A percentile compares a stretch with the other conserved stretches of the same genome.
These are phyloP conservation scores for Novumbra hubbsi DNA, from an alignment of 2,797 vertebrate species.

Conservation along the genomic window DNA sequence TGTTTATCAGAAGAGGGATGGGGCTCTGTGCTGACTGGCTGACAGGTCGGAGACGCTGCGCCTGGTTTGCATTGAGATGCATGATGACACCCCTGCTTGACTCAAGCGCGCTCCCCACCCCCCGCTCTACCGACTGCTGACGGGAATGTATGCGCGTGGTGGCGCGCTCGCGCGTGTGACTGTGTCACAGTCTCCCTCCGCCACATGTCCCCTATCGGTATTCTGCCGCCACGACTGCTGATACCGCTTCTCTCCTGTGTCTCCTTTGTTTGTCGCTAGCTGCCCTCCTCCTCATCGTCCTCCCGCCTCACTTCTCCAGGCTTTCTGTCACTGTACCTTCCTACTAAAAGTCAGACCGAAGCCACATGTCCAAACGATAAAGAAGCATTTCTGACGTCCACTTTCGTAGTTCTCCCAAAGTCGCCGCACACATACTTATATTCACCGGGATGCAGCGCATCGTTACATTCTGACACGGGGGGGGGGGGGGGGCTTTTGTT, in stretches of 20 bases:
- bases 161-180: background rate
- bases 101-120: background rate
- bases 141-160: background rate
- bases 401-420: conserved; percentile 3
- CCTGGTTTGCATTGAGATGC: conserved; percentile 66
- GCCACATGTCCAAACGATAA: background rate
- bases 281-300: conserved; percentile 16
- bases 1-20: conserved; percentile 31
- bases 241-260: conserved; percentile 21
- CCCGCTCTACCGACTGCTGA: conserved; percentile 9
- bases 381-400: background rate
- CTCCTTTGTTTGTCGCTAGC: conserved; percentile 8
- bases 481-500: background rate
- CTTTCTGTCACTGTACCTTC: conserved; percentile 35
- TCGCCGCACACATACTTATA: background rate
- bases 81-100: conserved; percentile 35
- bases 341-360: background rate
- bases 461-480: background rate
- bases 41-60: conserved; percentile 12
- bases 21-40: conserved; percentile 49
- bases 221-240: conserved; percentile 46
- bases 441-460: background rate
- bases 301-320: conserved; percentile 29
- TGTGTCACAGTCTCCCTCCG: conserved; percentile 31
- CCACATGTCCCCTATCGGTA: conserved; percentile 47